These are phyloP conservation scores for Ridgeia piscesae DNA, from an alignment of 1,140 invertebrate genomes.

Conservation along the genomic window DNA sequence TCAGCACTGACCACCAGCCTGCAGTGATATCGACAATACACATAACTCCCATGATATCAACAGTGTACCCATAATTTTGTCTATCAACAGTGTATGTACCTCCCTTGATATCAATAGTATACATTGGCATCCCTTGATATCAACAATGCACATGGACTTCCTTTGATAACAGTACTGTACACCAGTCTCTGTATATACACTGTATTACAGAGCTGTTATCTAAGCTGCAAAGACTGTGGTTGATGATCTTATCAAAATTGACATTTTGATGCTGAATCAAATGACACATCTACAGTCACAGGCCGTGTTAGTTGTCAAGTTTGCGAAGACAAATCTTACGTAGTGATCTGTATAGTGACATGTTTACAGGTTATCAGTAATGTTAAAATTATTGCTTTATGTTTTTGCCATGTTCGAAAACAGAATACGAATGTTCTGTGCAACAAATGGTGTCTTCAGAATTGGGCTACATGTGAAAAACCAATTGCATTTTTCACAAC, in stretches of 20 bases:
- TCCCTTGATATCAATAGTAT: too few relatives aligned
- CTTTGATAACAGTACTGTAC: background rate
- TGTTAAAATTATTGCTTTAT: background rate
- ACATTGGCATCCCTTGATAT: too few relatives aligned
- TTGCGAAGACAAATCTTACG: background rate
- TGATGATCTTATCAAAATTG: background rate
- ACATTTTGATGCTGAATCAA: background rate
- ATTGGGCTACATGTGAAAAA: background rate
- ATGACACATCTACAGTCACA: background rate
- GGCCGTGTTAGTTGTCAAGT: background rate
- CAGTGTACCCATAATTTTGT: too few relatives aligned
- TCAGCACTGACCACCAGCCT: too few relatives aligned
- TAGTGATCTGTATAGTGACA: background rate
- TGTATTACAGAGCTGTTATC: background rate
- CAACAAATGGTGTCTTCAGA: background rate
- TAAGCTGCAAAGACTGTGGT: background rate
- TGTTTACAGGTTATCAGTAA: background rate
- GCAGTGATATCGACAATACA: too few relatives aligned
- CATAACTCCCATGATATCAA: too few relatives aligned
- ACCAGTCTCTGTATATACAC: background rate
- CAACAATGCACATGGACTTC: background rate
- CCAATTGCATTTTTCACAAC: background rate
- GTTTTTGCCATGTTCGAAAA: background rate
- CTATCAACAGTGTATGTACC: too few relatives aligned
- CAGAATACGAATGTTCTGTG: background rate